Base-by-base conservation (phyloP, 1,140 invertebrate species). In the Platorchestia sp. region DNA sequence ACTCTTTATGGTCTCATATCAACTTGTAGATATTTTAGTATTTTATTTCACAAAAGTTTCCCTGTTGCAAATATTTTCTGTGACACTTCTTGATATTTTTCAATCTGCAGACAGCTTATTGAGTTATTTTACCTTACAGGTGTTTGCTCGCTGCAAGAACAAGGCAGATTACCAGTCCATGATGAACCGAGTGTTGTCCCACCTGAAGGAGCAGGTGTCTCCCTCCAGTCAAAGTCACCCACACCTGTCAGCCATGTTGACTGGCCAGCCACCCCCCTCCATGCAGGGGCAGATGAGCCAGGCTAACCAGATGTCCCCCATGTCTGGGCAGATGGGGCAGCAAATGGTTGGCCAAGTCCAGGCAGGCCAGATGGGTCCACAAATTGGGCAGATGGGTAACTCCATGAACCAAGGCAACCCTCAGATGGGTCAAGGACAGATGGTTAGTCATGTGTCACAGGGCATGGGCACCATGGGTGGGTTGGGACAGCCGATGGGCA, bases 351-450 rank as follows among this genome's bases (percentile, higher is more conserved):
- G 36, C 27, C 44, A 95, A 42, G 86, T 27, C 10, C 86, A 36
- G 45, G 7, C 43, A 41, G 43, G 47, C 27, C 95, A 90, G 47
- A 93, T 91, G 95, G 95, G 42, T 86, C 95, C 22, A 44, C 95
- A 59, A 51, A 51, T 91, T 53, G 91, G 59, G 41, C 95, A 47
- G 95, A 95, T 53, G 89, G 59, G 40, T n/a, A 95, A 95, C 51
- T 51, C 47, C 36, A 90, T 42, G 95, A 95, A 16, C 36, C 95
- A 59, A 86, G 96, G 96, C 45, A 95, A 95, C 91, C 95, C 95
- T 22, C 96, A 96, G 86, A 87, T 96, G 36, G 96, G 95, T 95
- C 96, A 95, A 91, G 45, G 95, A 43, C 96, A 96, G 53, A 87
- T 96, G 45, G 95, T 95, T 41, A 95, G 95, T 95, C 96, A 96